Evolutionary conservation across 1,140 invertebrate species (phyloP).

Genomic region (Orius insidiosus): DNA sequence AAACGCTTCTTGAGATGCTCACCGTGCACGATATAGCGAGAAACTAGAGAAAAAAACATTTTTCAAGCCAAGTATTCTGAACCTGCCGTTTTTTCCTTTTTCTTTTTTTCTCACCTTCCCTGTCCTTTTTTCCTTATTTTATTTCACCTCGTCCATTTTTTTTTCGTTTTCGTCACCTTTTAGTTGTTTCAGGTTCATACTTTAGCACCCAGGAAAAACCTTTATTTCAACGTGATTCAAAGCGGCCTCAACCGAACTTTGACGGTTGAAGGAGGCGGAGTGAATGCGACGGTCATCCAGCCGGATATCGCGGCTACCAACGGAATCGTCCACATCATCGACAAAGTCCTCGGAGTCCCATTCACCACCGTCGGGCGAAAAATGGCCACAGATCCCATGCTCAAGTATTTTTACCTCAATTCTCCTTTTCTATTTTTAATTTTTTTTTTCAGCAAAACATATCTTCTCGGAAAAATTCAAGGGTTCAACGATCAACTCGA

Average conservation of each 20-base stretch:
- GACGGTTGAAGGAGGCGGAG: constrained; percentile 84
- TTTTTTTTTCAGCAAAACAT: constrained; percentile 48
- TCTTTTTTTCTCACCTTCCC: background rate
- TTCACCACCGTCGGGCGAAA: constrained; percentile 78
- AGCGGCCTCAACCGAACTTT: constrained; percentile 39
- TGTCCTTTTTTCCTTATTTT: constrained; percentile 11
- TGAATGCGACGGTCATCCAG: constrained; percentile 75
- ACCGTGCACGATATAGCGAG: no score
- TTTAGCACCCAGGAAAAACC: constrained; percentile 44
- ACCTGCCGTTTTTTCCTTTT: no score
- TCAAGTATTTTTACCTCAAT: constrained; percentile 45
- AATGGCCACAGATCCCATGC: constrained; percentile 69
- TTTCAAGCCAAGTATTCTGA: no score
- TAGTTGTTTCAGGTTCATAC: constrained; percentile 59
- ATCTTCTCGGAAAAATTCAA: constrained; percentile 46
- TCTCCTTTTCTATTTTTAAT: background rate
- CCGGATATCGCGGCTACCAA: constrained; percentile 85
- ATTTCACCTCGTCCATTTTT: constrained; percentile 18
- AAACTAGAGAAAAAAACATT: no score
- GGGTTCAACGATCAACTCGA: constrained; percentile 62
- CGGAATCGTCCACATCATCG: constrained; percentile 87
- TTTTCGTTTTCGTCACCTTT: constrained; percentile 17
- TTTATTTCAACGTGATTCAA: constrained; percentile 67
- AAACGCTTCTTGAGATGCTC: no score
- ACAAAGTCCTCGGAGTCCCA: constrained; percentile 81